Evolutionary conservation across 2,888 invertebrate genomes (phyloP).

Genomic region (Scaptomyza polygonia): DNA sequence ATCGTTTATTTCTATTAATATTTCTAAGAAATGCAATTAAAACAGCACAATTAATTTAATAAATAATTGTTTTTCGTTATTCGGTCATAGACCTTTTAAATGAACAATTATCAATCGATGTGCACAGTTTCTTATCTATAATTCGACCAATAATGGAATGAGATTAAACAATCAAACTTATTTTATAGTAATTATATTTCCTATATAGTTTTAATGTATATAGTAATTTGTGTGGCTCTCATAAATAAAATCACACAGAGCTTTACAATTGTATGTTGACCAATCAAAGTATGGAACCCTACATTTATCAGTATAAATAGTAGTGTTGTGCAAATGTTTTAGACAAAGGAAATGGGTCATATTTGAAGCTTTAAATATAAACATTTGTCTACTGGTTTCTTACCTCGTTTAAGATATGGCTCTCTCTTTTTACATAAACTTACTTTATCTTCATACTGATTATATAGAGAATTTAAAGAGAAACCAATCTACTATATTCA

Average conservation of each 20-base stretch:
- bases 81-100: constrained; percentile 10
- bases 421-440: background rate
- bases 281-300: background rate
- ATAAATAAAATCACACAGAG: constrained; percentile 6
- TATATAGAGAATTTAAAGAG: background rate
- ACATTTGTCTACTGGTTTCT: background rate
- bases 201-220: background rate
- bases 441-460: background rate
- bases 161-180: constrained; percentile 14
- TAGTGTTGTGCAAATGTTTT: background rate
- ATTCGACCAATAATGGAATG: background rate
- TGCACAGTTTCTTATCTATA: background rate
- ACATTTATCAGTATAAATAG: background rate
- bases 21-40: background rate
- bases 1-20: background rate
- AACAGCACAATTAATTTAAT: background rate
- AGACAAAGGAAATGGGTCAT: background rate
- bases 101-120: background rate
- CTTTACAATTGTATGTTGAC: background rate
- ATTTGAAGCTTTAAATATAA: no score
- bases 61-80: background rate
- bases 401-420: background rate
- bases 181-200: background rate
- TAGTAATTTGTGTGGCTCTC: constrained; percentile 7
- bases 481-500: background rate